Evolutionary conservation across 1,140 invertebrate genomes (phyloP).

Genomic region (Diuraphis noxia): DNA sequence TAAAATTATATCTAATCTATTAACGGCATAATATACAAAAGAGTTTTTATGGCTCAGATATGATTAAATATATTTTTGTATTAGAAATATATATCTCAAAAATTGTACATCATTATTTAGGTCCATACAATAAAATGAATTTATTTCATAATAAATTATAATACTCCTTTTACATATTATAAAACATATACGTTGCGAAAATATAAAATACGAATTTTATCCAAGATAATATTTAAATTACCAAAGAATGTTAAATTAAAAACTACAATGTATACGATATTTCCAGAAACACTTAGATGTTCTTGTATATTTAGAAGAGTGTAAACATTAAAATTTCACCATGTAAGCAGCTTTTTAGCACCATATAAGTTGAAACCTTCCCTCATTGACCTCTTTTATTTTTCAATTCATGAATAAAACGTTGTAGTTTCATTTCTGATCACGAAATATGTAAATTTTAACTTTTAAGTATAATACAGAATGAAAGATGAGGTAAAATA

Average conservation of each 20-base stretch:
- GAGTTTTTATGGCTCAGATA: too few species aligned
- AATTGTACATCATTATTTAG: too few species aligned
- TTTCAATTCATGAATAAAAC: background rate
- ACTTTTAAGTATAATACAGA: background rate
- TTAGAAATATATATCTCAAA: too few species aligned
- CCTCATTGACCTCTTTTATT: background rate
- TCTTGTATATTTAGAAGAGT: background rate
- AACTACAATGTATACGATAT: background rate
- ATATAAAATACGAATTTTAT: too few species aligned
- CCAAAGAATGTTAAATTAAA: background rate
- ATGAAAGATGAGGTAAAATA: background rate
- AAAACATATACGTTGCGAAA: too few species aligned
- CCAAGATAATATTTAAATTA: background rate
- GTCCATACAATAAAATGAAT: too few species aligned
- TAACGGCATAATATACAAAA: too few species aligned
- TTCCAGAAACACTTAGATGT: background rate
- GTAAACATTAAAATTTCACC: background rate
- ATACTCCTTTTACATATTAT: too few species aligned
- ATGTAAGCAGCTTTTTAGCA: background rate
- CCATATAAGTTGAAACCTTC: background rate
- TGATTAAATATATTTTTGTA: too few species aligned
- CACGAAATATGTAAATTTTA: slow-evolving; percentile 35
- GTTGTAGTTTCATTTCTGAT: slow-evolving; percentile 6
- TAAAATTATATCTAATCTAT: too few species aligned
- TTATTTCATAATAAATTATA: too few species aligned